A percentile compares a stretch with the other conserved stretches of the same genome.
phyloP scores from a whole-genome alignment of 2,888 invertebrate genomes.

The Argyresthia albistria region DNA sequence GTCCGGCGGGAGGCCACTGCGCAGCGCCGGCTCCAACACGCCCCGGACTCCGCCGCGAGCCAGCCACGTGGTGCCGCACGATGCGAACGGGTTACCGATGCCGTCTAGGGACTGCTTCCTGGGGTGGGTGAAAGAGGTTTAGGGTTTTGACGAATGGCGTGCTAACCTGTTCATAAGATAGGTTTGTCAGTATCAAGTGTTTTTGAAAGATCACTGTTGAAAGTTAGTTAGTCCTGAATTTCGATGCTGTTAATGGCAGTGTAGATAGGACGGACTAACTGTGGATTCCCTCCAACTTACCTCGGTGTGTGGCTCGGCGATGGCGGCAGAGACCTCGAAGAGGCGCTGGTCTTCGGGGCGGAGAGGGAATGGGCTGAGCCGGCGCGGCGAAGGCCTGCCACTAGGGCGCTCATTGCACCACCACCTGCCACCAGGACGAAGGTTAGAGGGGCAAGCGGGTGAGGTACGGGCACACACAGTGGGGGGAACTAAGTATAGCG shows the following conservation, averaged over 20 bases:
- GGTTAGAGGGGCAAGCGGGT: not conserved
- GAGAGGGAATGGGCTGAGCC: slow-evolving; percentile 64
- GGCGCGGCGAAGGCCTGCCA: slow-evolving; percentile 61
- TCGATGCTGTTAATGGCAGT: too few relatives aligned
- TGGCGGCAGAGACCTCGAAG: slow-evolving; percentile 80
- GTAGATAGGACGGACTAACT: too few relatives aligned
- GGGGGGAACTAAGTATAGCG: not conserved
- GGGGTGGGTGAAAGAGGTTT: not conserved
- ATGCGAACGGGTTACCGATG: slow-evolving; percentile 71
- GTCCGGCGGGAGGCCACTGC: slow-evolving; percentile 76
- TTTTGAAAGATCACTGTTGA: not conserved
- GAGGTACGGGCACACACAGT: not conserved
- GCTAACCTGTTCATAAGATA: too few relatives aligned
- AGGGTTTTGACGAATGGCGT: too few relatives aligned
- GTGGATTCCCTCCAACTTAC: slow-evolving; percentile 33
- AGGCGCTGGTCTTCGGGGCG: slow-evolving; percentile 62
- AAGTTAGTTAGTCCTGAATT: not conserved
- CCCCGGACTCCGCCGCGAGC: slow-evolving; percentile 54
- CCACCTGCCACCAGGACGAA: slow-evolving; percentile 30
- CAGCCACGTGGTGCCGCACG: slow-evolving; percentile 60
- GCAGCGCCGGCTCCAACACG: slow-evolving; percentile 69
- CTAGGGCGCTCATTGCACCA: slow-evolving; percentile 60
- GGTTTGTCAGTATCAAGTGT: not conserved
- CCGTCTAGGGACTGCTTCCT: slow-evolving; percentile 77
- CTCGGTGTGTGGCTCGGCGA: slow-evolving; percentile 82